Evolutionary conservation across 2,113 vertebrate genomes (phyloP), one percentile per base, ranked within the genome.

Genomic region (Hippocampus zosterae): DNA sequence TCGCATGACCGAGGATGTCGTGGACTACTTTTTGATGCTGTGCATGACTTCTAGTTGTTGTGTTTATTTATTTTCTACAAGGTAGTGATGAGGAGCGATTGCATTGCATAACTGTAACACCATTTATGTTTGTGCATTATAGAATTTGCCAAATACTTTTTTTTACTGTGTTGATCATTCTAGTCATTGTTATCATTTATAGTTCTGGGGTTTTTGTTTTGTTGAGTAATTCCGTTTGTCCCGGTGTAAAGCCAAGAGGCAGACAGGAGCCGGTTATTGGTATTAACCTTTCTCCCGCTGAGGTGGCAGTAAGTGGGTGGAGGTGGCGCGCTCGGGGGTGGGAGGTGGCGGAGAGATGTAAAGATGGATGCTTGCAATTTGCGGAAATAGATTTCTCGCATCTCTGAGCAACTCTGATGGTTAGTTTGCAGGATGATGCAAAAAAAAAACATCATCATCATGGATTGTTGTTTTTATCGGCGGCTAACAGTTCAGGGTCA

Each of bases 201-300:
- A 23, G 18, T 55, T 21, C 15, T 37, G n/a, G n/a, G n/a, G 33
- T 37, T 37, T 6, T 37, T 37, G 6, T 33, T 0, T 37, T 37
- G 5, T 37, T 37, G 33, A 6, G 33, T 37, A 37, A 37, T 37
- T 37, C 5, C 33, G 2, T 23, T 55, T 55, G 52, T 8, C n/a
- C n/a, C 8, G 8, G n/a, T 23, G 21, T 55, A 55, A 52, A 55
- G 52, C 52, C 8, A n/a, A 55, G 16, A 55, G 52, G 9, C 52
- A 55, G 52, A 55, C 52, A 55, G 52, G 52, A 55, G n/a, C 52
- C 16, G 52, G 46, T 16, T 18, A 19, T 6, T 5, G 5, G 52
- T 23, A 55, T 55, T 55, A 55, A 55, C 52, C 52, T 55, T 55
- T 55, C 21, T 55, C 52, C 52, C 52, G 52, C 52, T 55, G 52